Evolutionary conservation across 2,888 invertebrate species (phyloP).

Genomic region (Platerodrilus igneus): DNA sequence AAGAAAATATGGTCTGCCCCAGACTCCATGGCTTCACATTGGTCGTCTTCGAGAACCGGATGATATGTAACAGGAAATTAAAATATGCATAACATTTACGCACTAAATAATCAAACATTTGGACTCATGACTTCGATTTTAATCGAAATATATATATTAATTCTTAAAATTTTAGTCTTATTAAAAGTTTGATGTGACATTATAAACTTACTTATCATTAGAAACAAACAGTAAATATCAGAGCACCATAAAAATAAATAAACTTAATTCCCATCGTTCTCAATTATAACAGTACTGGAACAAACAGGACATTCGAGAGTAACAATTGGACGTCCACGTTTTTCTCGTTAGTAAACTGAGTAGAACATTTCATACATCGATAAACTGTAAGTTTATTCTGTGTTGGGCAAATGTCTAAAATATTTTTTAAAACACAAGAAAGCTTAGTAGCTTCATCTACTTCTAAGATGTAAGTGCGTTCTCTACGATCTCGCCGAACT

Average conservation of each 20-base stretch:
- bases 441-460: slow-evolving; percentile 51
- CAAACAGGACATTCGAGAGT: slow-evolving; percentile 54
- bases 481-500: slow-evolving; percentile 53
- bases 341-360: slow-evolving; percentile 55
- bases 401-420: slow-evolving; percentile 32
- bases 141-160: too few species aligned
- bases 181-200: too few species aligned
- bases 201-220: too few species aligned
- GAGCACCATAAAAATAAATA: not conserved
- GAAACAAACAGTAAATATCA: too few species aligned
- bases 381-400: slow-evolving; percentile 52
- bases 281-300: slow-evolving; percentile 54
- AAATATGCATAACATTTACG: too few species aligned
- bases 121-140: too few species aligned
- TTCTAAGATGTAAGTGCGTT: slow-evolving; percentile 56
- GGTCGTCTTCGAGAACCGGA: too few species aligned
- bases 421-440: slow-evolving; percentile 32
- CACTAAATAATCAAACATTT: too few species aligned
- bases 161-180: too few species aligned
- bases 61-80: too few species aligned
- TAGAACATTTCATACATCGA: slow-evolving; percentile 60
- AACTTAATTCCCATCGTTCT: slow-evolving; percentile 45
- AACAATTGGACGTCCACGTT: slow-evolving; percentile 20
- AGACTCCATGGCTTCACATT: too few species aligned
- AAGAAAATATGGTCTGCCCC: too few species aligned